phyloP scores from a whole-genome alignment of 2,888 invertebrate species.

The Germaria angustata region DNA sequence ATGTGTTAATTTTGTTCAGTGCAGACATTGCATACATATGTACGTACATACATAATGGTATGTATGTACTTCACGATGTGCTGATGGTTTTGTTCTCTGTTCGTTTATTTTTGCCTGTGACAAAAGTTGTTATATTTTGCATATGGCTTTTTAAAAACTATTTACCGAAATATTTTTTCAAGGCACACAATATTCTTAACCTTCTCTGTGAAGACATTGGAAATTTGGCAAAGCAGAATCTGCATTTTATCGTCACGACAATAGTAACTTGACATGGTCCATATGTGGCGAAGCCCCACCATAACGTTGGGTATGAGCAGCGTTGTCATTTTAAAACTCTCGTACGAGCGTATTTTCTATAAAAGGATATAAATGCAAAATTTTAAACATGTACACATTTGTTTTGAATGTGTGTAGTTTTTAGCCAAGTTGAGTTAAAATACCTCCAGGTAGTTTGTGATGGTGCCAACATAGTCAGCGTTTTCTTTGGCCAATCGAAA shows the following conservation, averaged over 20 bases:
- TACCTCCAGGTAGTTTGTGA: slow-evolving; percentile 80
- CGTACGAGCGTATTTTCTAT: slow-evolving; percentile 86
- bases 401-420: not conserved
- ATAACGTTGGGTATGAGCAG: slow-evolving; percentile 89
- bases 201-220: slow-evolving; percentile 89
- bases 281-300: slow-evolving; percentile 92
- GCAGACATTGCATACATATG: not conserved
- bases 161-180: slow-evolving; percentile 88
- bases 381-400: no score
- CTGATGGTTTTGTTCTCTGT: not conserved
- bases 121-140: not conserved
- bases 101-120: not conserved
- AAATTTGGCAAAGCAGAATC: slow-evolving; percentile 89
- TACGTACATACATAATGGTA: no score
- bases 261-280: slow-evolving; percentile 94
- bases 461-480: slow-evolving; percentile 78
- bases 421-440: slow-evolving; percentile 42
- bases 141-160: slow-evolving; percentile 46
- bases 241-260: slow-evolving; percentile 93
- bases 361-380: slow-evolving; percentile 57
- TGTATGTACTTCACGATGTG: not conserved
- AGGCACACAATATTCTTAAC: slow-evolving; percentile 86
- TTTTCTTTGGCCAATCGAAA: slow-evolving; percentile 79
- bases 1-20: not conserved
- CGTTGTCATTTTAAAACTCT: slow-evolving; percentile 86